Evolutionary conservation across 2,888 invertebrate species (phyloP).

Genomic region (Nowickia ferox): DNA sequence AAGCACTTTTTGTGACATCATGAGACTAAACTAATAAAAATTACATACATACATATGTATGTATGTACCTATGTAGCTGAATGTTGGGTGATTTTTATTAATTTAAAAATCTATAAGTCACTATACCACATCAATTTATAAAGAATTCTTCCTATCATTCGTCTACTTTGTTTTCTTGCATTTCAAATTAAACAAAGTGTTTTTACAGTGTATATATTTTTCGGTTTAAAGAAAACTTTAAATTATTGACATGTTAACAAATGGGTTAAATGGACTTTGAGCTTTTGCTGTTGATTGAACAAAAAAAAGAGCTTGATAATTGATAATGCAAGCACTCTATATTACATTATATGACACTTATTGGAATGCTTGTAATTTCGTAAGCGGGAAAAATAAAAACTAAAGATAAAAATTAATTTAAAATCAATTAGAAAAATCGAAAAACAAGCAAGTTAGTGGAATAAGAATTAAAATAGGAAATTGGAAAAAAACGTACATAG

Average conservation of each 20-base stretch:
- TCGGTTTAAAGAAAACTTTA: conserved; percentile 8
- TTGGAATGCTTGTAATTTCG: too few species aligned
- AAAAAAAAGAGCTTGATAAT: conserved; percentile 26
- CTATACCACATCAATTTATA: conserved; percentile 23
- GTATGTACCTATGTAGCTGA: not conserved
- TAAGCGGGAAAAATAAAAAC: too few species aligned
- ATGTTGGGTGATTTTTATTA: conserved; percentile 32
- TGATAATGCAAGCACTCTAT: conserved; percentile 14
- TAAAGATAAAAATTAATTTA: too few species aligned
- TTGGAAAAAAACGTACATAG: too few species aligned
- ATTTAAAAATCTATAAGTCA: conserved; percentile 33
- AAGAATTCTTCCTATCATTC: not conserved
- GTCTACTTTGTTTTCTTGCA: conserved; percentile 13
- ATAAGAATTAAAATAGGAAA: too few species aligned
- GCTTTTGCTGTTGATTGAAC: conserved; percentile 21
- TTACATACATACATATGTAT: conserved; percentile 3
- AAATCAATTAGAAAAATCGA: too few species aligned
- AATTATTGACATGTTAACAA: conserved; percentile 37
- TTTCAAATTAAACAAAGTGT: conserved; percentile 5
- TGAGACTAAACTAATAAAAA: conserved; percentile 26
- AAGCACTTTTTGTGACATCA: conserved; percentile 35
- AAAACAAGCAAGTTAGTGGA: too few species aligned
- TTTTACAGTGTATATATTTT: conserved; percentile 12
- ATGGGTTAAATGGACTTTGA: conserved; percentile 65
- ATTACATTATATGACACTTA: too few species aligned